phyloP scores from a whole-genome alignment of 1,140 invertebrate genomes.

The Eubasilissa regina region DNA sequence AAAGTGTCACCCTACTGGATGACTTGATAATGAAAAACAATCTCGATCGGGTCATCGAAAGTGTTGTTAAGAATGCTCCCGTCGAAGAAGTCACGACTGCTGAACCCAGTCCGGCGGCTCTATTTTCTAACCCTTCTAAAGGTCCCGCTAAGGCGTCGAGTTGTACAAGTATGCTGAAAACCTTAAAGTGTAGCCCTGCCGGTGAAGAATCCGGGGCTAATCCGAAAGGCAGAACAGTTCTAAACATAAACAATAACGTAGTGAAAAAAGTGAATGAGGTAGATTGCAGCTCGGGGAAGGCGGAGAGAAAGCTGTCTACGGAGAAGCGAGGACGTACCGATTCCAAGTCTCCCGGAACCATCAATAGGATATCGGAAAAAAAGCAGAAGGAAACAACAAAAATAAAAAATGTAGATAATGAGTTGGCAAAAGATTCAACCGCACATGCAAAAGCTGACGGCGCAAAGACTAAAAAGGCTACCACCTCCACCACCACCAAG shows the following conservation, averaged over 20 bases:
- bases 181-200: slow-evolving; percentile 15
- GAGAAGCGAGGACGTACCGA: slow-evolving; percentile 67
- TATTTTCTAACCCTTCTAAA: slow-evolving; percentile 66
- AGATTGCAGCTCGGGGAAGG: slow-evolving; percentile 64
- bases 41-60: slow-evolving; percentile 70
- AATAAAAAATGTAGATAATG: slow-evolving; percentile 58
- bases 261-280: slow-evolving; percentile 69
- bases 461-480: slow-evolving; percentile 63
- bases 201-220: slow-evolving; percentile 4
- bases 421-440: slow-evolving; percentile 56
- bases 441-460: slow-evolving; percentile 65
- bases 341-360: slow-evolving; percentile 63
- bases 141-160: slow-evolving; percentile 51
- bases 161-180: slow-evolving; percentile 21
- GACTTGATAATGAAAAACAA: slow-evolving; percentile 73
- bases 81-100: slow-evolving; percentile 58
- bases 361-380: slow-evolving; percentile 60
- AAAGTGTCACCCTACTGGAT: slow-evolving; percentile 71
- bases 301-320: slow-evolving; percentile 65
- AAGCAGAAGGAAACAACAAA: slow-evolving; percentile 41
- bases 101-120: slow-evolving; percentile 66
- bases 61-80: slow-evolving; percentile 61
- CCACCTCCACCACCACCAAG: slow-evolving; percentile 32
- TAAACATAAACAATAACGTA: slow-evolving; percentile 72
- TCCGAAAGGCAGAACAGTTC: slow-evolving; percentile 60